Evolutionary conservation across 2,113 vertebrate genomes (phyloP).

Genomic region (Grammomys surdaster): DNA sequence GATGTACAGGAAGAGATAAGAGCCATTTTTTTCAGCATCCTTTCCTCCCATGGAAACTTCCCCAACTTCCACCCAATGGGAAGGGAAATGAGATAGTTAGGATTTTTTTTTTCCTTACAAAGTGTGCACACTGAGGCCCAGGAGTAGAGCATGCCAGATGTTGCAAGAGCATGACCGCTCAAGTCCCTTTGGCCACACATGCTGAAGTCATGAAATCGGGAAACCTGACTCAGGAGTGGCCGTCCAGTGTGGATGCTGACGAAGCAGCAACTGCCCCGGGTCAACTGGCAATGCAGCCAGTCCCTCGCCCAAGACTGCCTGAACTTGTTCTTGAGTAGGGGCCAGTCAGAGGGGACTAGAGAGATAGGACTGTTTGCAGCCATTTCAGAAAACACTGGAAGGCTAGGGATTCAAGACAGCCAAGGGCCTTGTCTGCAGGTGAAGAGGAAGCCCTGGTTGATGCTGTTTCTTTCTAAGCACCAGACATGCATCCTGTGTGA

Average conservation of each 20-base stretch:
- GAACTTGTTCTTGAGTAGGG: neutral
- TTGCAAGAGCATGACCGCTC: constrained; percentile 62
- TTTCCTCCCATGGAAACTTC: constrained; percentile 28
- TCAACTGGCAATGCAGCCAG: neutral
- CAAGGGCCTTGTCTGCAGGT: neutral
- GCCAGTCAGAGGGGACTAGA: neutral
- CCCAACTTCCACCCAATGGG: constrained; percentile 10
- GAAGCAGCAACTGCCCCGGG: constrained; percentile 55
- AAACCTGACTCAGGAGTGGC: constrained; percentile 75
- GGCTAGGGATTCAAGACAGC: neutral
- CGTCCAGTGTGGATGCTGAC: constrained; percentile 50
- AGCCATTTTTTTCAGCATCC: neutral
- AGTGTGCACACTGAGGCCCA: constrained; percentile 69
- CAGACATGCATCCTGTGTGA: too few species aligned
- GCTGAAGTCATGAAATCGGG: constrained; percentile 75
- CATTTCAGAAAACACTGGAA: neutral
- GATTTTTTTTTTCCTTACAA: constrained; percentile 21
- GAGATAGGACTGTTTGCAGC: neutral
- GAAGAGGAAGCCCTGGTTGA: neutral
- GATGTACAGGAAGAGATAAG: constrained; percentile 51
- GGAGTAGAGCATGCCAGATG: constrained; percentile 64
- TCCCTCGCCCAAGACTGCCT: neutral
- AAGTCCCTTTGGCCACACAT: constrained; percentile 73
- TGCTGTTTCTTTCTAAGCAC: neutral
- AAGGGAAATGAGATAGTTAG: constrained; percentile 64